Conservation (phyloP, 2,888 invertebrate genomes). For the Panzeria rudis region DNA sequence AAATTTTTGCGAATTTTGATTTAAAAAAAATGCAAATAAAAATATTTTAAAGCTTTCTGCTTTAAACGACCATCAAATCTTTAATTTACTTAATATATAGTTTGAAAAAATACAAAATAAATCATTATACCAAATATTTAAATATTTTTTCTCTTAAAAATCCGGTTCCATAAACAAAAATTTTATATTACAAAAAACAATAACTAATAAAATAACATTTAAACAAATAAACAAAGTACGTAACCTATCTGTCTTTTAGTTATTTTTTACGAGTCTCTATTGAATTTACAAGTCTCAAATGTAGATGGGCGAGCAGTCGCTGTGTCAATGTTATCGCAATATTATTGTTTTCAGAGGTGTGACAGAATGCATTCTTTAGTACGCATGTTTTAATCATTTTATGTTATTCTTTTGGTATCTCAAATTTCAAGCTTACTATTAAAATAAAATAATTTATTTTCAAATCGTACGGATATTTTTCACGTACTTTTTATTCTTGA, state of each 20-base stretch:
- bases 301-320: conserved; percentile 25
- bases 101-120: not conserved
- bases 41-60: not conserved
- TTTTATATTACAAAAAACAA: not conserved
- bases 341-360: not conserved
- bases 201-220: conserved; percentile 32
- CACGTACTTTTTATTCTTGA: no score
- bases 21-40: not conserved
- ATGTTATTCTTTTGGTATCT: no score
- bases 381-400: not conserved
- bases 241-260: not conserved
- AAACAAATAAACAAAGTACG: conserved; percentile 40
- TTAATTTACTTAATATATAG: not conserved
- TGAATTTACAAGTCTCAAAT: conserved; percentile 24
- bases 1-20: not conserved
- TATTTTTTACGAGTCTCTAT: conserved; percentile 21
- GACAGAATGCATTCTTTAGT: not conserved
- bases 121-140: conserved; percentile 22
- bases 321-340: conserved; percentile 24
- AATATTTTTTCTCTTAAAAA: conserved; percentile 5
- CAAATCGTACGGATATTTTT: no score
- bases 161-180: conserved; percentile 50
- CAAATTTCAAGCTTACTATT: no score
- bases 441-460: no score
- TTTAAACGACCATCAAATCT: not conserved